Conservation (phyloP, 2,797 vertebrate species). For the Danio jaintianensis region DNA sequence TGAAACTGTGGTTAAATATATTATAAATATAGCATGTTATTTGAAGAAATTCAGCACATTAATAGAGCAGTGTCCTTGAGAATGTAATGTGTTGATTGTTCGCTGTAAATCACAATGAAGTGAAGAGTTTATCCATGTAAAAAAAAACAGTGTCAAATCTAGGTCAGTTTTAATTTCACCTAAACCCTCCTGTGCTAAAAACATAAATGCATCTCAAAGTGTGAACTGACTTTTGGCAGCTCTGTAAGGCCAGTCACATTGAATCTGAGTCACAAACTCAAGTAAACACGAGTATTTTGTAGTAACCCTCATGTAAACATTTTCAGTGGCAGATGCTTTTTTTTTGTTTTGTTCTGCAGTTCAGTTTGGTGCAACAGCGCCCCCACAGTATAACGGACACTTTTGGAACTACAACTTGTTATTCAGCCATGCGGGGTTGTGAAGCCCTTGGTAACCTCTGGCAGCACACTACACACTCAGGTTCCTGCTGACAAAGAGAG, state of each 20-base stretch:
- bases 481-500: constrained; percentile 54
- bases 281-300: constrained; percentile 44
- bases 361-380: constrained; percentile 64
- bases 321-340: constrained; percentile 5
- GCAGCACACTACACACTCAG: constrained; percentile 55
- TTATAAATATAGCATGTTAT: too few species aligned
- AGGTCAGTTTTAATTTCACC: constrained; percentile 27
- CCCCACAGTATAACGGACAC: constrained; percentile 64
- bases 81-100: too few species aligned
- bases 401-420: constrained; percentile 64
- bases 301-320: constrained; percentile 47
- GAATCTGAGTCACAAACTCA: constrained; percentile 22
- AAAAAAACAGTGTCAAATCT: constrained; percentile 16
- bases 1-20: too few species aligned
- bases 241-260: background rate
- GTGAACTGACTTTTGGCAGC: constrained; percentile 21
- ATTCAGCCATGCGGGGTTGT: constrained; percentile 62
- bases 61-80: too few species aligned
- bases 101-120: background rate
- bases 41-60: too few species aligned
- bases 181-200: background rate
- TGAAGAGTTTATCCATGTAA: background rate
- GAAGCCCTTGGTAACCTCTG: constrained; percentile 61
- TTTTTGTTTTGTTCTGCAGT: constrained; percentile 11
- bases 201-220: background rate